These are phyloP conservation scores for Eutolmus rufibarbis DNA, from an alignment of 2,888 invertebrate genomes.

Conservation along the genomic window DNA sequence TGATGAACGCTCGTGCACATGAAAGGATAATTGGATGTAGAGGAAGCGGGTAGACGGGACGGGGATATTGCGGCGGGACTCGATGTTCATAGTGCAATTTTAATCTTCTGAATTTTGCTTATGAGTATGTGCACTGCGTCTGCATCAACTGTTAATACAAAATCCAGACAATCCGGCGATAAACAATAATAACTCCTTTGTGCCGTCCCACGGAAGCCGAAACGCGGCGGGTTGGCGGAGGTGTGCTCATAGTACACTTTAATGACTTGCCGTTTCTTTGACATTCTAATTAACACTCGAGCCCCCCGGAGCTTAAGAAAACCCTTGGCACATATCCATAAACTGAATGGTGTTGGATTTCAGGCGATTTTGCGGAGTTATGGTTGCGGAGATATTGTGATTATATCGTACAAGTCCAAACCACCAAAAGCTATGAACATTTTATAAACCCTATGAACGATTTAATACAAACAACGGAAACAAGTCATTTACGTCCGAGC, in stretches of 20 bases:
- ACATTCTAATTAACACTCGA: neutral
- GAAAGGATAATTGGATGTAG: constrained; percentile 38
- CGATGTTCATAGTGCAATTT: neutral
- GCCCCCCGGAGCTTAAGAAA: neutral
- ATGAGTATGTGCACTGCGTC: neutral
- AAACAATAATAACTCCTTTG: constrained; percentile 7
- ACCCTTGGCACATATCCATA: neutral
- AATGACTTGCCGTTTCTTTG: neutral
- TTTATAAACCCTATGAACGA: neutral
- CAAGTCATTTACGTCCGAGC: too few relatives aligned
- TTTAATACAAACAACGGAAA: too few relatives aligned
- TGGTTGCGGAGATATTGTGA: neutral
- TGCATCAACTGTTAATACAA: constrained; percentile 8
- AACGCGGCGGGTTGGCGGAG: neutral
- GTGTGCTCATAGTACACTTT: neutral
- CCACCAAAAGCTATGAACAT: neutral
- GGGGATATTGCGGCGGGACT: neutral
- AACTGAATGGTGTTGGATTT: neutral
- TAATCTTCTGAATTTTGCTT: constrained; percentile 10
- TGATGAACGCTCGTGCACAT: constrained; percentile 17
- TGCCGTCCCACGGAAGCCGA: neutral
- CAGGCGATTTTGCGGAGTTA: neutral
- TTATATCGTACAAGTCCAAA: too few relatives aligned
- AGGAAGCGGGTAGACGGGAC: constrained; percentile 8
- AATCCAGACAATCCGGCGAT: constrained; percentile 14